Evolutionary conservation across 2,113 vertebrate genomes (phyloP).

Genomic region (Sapajus apella): DNA sequence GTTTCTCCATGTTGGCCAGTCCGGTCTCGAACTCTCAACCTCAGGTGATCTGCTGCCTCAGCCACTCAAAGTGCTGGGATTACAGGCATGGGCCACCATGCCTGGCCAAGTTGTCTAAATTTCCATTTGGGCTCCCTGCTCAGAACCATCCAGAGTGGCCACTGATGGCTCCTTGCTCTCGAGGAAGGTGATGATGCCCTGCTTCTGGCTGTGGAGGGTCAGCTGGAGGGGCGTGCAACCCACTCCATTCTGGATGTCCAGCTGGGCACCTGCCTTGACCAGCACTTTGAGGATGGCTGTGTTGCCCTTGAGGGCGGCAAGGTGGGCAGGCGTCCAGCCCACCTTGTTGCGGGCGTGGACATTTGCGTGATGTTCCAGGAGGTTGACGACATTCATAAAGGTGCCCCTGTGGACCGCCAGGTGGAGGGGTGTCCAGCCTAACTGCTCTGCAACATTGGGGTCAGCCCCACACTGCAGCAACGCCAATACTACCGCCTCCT

Average conservation of each 20-base stretch:
- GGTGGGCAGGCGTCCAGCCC: constrained; percentile 87
- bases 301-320: constrained; percentile 87
- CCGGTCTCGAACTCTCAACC: too few species aligned
- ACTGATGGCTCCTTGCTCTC: constrained; percentile 24
- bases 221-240: constrained; percentile 86
- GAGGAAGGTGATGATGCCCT: constrained; percentile 82
- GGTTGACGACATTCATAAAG: constrained; percentile 84
- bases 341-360: constrained; percentile 85
- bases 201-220: constrained; percentile 82
- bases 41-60: too few species aligned
- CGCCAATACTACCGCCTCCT: constrained; percentile 78
- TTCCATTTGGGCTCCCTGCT: background rate
- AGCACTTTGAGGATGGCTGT: constrained; percentile 86
- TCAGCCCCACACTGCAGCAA: constrained; percentile 86
- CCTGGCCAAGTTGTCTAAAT: background rate
- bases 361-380: constrained; percentile 85
- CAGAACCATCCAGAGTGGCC: background rate
- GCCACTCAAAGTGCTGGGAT: too few species aligned
- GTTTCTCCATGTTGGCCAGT: too few species aligned
- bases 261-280: constrained; percentile 84
- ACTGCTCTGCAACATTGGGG: constrained; percentile 83
- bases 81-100: rapidly evolving
- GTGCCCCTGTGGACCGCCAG: constrained; percentile 84
- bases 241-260: constrained; percentile 77
- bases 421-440: constrained; percentile 89